phyloP scores from a whole-genome alignment of 1,140 invertebrate species.

The Homalodisca vitripennis region DNA sequence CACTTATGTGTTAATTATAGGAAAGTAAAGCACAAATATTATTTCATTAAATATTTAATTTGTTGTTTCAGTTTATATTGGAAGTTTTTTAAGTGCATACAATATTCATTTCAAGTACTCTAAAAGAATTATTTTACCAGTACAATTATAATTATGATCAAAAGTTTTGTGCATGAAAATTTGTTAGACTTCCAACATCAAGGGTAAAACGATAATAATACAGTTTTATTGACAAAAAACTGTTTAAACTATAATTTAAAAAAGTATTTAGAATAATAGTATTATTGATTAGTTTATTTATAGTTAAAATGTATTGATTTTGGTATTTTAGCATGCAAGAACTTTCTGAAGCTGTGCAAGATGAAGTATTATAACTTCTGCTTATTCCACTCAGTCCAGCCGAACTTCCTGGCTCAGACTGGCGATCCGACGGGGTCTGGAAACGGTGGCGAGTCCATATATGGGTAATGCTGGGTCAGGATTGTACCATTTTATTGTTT shows the following conservation, averaged over 20 bases:
- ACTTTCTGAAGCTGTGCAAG: constrained; percentile 98
- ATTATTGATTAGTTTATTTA: constrained; percentile 21
- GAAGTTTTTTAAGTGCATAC: too few relatives aligned
- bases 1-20: too few relatives aligned
- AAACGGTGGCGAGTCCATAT: constrained; percentile 88
- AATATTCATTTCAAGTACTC: too few relatives aligned
- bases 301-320: constrained; percentile 32
- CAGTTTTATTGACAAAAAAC: neutral
- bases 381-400: constrained; percentile 90
- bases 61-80: too few relatives aligned
- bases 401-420: constrained; percentile 96
- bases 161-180: too few relatives aligned
- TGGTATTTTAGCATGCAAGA: constrained; percentile 74
- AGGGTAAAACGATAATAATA: neutral
- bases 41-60: too few relatives aligned
- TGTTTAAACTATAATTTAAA: constrained; percentile 10
- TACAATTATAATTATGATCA: too few relatives aligned
- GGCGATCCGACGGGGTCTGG: constrained; percentile 95
- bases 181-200: too few relatives aligned
- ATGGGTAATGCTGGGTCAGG: too few relatives aligned
- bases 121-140: too few relatives aligned
- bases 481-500: too few relatives aligned
- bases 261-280: neutral
- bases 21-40: too few relatives aligned
- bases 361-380: constrained; percentile 98